phyloP scores from a whole-genome alignment of 1,140 invertebrate species.

The Condylostylus longicornis region DNA sequence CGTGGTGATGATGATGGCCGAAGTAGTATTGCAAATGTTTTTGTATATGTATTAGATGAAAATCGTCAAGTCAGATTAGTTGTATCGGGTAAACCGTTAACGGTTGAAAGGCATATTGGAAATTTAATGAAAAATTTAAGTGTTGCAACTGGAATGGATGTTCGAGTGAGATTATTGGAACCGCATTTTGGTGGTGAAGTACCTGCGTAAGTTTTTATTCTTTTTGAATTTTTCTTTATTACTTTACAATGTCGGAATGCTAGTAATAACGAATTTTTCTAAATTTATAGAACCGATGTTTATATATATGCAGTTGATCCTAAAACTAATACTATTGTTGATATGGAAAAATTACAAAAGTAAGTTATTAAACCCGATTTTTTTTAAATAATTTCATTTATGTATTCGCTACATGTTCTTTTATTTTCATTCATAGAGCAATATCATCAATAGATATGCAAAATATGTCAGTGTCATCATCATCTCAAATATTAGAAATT shows the following conservation, averaged over 20 bases:
- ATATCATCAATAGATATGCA: constrained; percentile 4
- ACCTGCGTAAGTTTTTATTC: constrained; percentile 45
- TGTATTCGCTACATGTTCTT: too few species aligned
- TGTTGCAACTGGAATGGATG: constrained; percentile 57
- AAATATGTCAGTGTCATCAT: constrained; percentile 21
- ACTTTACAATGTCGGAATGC: not conserved
- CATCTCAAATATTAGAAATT: constrained; percentile 42
- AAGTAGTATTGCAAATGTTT: constrained; percentile 67
- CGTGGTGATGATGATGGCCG: constrained; percentile 58
- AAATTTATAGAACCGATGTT: constrained; percentile 56
- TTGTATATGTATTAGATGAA: constrained; percentile 70
- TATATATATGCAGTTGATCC: constrained; percentile 73
- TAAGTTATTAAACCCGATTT: constrained; percentile 32
- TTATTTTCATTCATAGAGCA: not conserved
- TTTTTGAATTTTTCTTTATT: not conserved
- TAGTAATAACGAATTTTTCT: not conserved
- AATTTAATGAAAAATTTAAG: constrained; percentile 54
- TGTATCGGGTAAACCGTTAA: constrained; percentile 53
- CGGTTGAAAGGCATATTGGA: constrained; percentile 52
- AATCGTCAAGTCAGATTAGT: constrained; percentile 64
- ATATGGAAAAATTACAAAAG: constrained; percentile 62
- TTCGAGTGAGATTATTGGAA: constrained; percentile 60
- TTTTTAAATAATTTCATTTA: constrained; percentile 2
- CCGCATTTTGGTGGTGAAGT: constrained; percentile 46
- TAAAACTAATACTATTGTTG: constrained; percentile 59